Evolutionary conservation across 1,140 invertebrate species (phyloP).

Genomic region (Sweltsa coloradensis): DNA sequence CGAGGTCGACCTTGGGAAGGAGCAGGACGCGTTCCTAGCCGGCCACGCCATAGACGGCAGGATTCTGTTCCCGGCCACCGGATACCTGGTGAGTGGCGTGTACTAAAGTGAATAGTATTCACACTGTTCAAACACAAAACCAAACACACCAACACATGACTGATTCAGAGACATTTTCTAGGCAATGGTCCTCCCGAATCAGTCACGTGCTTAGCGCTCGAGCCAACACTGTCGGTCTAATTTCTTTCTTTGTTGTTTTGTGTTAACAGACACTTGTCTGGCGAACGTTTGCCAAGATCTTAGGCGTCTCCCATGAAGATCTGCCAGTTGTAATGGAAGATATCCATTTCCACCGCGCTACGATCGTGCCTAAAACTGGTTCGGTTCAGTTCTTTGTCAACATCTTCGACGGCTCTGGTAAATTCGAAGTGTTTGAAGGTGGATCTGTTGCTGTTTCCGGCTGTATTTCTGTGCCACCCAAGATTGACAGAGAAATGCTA

Average conservation of each 20-base stretch:
- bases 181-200: too few species aligned
- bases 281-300: conserved; percentile 81
- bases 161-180: too few species aligned
- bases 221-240: too few species aligned
- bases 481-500: conserved; percentile 42
- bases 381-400: conserved; percentile 77
- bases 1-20: conserved; percentile 63
- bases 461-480: conserved; percentile 52
- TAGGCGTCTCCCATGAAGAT: conserved; percentile 60
- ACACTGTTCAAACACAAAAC: too few species aligned
- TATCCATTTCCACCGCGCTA: conserved; percentile 79
- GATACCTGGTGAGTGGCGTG: conserved; percentile 74
- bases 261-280: conserved; percentile 63
- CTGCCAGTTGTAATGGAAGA: conserved; percentile 78
- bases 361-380: conserved; percentile 76
- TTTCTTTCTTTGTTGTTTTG: too few species aligned
- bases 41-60: conserved; percentile 94
- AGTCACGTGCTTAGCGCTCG: too few species aligned
- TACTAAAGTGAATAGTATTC: too few species aligned
- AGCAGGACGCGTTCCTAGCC: conserved; percentile 60
- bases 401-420: conserved; percentile 73
- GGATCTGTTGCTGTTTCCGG: conserved; percentile 70
- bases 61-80: conserved; percentile 89
- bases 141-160: too few species aligned
- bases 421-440: conserved; percentile 87